These are phyloP conservation scores for Porites rus DNA, from an alignment of 92 coral and sea anemone species.

Conservation along the genomic window DNA sequence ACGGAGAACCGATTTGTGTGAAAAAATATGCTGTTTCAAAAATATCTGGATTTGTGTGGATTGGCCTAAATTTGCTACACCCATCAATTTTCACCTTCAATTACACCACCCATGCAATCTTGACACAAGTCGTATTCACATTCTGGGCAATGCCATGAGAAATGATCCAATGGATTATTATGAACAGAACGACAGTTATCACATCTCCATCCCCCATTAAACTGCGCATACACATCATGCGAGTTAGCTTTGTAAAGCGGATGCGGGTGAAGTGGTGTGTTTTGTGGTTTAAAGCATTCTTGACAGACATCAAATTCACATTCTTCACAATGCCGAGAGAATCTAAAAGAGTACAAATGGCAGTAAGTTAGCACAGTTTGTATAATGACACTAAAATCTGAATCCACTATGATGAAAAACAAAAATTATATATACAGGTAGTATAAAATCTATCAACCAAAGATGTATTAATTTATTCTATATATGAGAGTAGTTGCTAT, in stretches of 20 bases:
- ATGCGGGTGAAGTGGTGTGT: slow-evolving; percentile 74
- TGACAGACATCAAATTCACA: slow-evolving; percentile 92
- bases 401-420: no score
- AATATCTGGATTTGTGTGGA: no score
- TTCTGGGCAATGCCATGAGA: slow-evolving; percentile 87
- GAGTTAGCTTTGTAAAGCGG: slow-evolving; percentile 84
- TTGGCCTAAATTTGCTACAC: no score
- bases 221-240: slow-evolving; percentile 68
- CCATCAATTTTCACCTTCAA: slow-evolving; percentile 15
- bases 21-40: no score
- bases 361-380: neutral
- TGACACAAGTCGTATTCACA: slow-evolving; percentile 92
- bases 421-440: no score
- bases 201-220: slow-evolving; percentile 93
- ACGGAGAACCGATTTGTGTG: no score
- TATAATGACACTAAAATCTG: no score
- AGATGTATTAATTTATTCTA: no score
- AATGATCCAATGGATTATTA: slow-evolving; percentile 44
- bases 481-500: no score
- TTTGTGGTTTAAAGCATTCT: slow-evolving; percentile 72
- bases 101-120: slow-evolving; percentile 61
- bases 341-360: slow-evolving; percentile 51
- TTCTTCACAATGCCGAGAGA: slow-evolving; percentile 76
- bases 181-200: slow-evolving; percentile 81
- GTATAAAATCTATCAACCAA: no score